Conservation (phyloP, 1,140 invertebrate species). For the Popillia japonica region DNA sequence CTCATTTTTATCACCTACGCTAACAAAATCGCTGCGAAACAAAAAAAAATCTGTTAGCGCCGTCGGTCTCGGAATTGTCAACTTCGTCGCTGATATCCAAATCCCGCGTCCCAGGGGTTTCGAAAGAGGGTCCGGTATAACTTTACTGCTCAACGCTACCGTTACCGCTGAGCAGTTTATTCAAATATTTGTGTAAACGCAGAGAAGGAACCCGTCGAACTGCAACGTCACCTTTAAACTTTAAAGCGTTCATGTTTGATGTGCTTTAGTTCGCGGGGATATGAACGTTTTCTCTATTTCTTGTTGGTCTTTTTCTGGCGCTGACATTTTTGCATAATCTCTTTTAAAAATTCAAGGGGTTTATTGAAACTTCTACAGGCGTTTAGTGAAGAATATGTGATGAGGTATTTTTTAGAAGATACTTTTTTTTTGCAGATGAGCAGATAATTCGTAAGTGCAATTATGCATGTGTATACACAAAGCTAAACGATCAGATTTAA, state of each 20-base stretch:
- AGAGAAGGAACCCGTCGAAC: background rate
- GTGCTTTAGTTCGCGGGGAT: background rate
- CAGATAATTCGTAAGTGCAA: too few species aligned
- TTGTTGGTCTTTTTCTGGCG: background rate
- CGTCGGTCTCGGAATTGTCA: conserved; percentile 20
- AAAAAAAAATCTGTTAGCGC: conserved; percentile 16
- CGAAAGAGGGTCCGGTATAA: background rate
- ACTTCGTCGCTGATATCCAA: background rate
- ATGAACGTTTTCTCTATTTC: background rate
- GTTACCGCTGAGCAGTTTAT: conserved; percentile 11
- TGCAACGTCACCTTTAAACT: conserved; percentile 22
- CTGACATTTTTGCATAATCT: conserved; percentile 9
- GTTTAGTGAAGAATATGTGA: too few species aligned
- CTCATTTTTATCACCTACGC: background rate
- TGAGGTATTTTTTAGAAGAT: too few species aligned
- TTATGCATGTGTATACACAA: too few species aligned
- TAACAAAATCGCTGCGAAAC: background rate
- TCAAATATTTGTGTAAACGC: conserved; percentile 15
- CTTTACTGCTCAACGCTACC: background rate
- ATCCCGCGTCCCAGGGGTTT: background rate
- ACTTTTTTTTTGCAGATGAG: too few species aligned
- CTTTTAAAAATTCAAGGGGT: background rate
- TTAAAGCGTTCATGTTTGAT: conserved; percentile 4
- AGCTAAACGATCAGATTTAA: too few species aligned
- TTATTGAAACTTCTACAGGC: background rate